Evolutionary conservation across 1,140 invertebrate genomes (phyloP).

Genomic region (Probaryconus sp.): DNA sequence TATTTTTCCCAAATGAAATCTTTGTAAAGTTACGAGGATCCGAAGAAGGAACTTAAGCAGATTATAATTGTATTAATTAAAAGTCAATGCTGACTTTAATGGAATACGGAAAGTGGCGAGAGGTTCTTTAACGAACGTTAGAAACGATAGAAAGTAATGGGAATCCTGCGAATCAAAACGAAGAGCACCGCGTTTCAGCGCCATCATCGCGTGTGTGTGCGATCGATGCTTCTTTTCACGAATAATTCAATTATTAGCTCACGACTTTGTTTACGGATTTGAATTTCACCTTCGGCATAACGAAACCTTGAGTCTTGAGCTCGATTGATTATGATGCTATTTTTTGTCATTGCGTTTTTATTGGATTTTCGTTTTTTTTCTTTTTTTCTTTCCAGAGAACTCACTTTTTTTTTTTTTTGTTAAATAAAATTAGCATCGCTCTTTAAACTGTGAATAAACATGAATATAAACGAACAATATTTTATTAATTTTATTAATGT

Average conservation of each 20-base stretch:
- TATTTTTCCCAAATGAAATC: constrained; percentile 11
- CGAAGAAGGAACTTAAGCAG: constrained; percentile 20
- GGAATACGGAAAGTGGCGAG: constrained; percentile 16
- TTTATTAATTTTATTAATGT: too few relatives aligned
- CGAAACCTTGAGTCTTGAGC: not conserved
- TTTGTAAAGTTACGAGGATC: constrained; percentile 5
- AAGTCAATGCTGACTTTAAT: constrained; percentile 27
- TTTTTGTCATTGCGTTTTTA: too few relatives aligned
- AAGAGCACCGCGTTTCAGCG: constrained; percentile 4
- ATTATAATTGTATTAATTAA: too few relatives aligned
- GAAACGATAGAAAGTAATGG: constrained; percentile 48
- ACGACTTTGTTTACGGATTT: constrained; percentile 11
- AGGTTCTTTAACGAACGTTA: constrained; percentile 33
- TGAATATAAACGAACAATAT: too few relatives aligned
- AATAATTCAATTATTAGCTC: constrained; percentile 34
- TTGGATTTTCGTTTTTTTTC: too few relatives aligned
- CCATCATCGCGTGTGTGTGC: constrained; percentile 8
- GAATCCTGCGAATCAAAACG: constrained; percentile 20
- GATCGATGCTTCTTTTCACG: constrained; percentile 19
- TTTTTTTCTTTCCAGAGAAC: too few relatives aligned
- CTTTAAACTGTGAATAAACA: too few relatives aligned
- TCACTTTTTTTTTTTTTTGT: too few relatives aligned
- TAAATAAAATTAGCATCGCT: too few relatives aligned
- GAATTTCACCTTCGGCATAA: constrained; percentile 26
- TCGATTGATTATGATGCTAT: too few relatives aligned